These are phyloP conservation scores for Capitella teleta DNA, from an alignment of 1,140 invertebrate genomes.

Conservation along the genomic window DNA sequence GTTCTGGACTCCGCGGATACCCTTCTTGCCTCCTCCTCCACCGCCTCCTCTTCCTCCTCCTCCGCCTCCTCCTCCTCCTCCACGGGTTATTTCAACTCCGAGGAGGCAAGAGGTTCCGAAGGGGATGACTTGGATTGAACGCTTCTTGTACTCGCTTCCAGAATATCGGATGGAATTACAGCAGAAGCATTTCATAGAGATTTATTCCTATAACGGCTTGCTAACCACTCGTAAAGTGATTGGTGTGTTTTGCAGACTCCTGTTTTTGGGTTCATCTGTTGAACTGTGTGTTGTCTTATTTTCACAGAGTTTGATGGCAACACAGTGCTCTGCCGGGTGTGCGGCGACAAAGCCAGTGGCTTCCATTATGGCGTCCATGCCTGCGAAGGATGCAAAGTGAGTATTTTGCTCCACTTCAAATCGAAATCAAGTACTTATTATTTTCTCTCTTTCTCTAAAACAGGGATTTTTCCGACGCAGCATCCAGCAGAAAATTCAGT, in stretches of 20 bases:
- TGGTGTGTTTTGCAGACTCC: constrained; percentile 5
- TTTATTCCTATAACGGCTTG: constrained; percentile 15
- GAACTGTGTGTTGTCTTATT: background rate
- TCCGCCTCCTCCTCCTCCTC: too few species aligned
- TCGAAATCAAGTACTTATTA: too few species aligned
- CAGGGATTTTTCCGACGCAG: constrained; percentile 95
- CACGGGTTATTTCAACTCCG: too few species aligned
- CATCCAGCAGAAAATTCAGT: constrained; percentile 72
- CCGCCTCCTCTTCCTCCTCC: too few species aligned
- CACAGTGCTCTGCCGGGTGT: constrained; percentile 92
- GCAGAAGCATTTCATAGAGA: constrained; percentile 11
- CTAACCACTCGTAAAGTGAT: constrained; percentile 15
- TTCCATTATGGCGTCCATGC: constrained; percentile 99
- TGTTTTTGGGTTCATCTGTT: background rate
- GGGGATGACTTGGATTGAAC: constrained; percentile 12
- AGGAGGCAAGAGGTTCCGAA: too few species aligned
- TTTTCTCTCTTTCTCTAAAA: constrained; percentile 5
- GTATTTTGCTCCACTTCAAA: background rate
- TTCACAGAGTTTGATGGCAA: constrained; percentile 93
- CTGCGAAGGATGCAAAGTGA: constrained; percentile 99
- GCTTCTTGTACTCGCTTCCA: constrained; percentile 14
- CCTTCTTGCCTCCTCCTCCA: too few species aligned
- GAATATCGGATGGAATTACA: constrained; percentile 12
- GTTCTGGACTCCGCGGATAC: too few species aligned
- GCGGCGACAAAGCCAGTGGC: constrained; percentile 96